A percentile compares a stretch with the other conserved stretches of the same genome.
These are phyloP conservation scores for Archivesica marissinica DNA, from an alignment of 1,140 invertebrate species.

Conservation along the genomic window DNA sequence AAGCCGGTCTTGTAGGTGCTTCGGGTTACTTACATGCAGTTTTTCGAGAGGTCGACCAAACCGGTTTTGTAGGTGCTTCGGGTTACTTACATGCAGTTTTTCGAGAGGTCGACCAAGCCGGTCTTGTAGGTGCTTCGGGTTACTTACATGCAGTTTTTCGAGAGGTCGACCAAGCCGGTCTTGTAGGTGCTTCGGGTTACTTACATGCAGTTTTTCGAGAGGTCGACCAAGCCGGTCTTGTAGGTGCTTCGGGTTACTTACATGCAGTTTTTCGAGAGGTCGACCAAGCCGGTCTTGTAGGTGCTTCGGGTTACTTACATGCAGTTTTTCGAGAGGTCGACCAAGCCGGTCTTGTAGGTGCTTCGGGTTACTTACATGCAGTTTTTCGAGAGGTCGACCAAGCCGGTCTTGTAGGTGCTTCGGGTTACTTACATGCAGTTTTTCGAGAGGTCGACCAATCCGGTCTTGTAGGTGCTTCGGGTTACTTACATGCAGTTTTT, in stretches of 20 bases:
- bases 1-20: too few species aligned
- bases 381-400: slow-evolving; percentile 96
- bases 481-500: slow-evolving; percentile 95
- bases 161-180: slow-evolving; percentile 97
- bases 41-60: too few species aligned
- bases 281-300: slow-evolving; percentile 96
- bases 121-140: too few species aligned
- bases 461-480: too few species aligned
- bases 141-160: slow-evolving; percentile 95
- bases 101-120: too few species aligned
- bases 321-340: slow-evolving; percentile 96
- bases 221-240: slow-evolving; percentile 97
- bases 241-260: too few species aligned
- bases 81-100: too few species aligned
- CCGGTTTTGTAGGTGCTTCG: too few species aligned
- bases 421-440: slow-evolving; percentile 94
- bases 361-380: slow-evolving; percentile 93
- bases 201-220: slow-evolving; percentile 97
- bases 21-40: too few species aligned
- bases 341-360: slow-evolving; percentile 97
- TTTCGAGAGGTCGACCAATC: slow-evolving; percentile 97
- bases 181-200: too few species aligned
- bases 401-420: too few species aligned
- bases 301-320: slow-evolving; percentile 91
- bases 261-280: slow-evolving; percentile 97